phyloP scores from a whole-genome alignment of 2,113 vertebrate species.

The Myotis yumanensis region DNA sequence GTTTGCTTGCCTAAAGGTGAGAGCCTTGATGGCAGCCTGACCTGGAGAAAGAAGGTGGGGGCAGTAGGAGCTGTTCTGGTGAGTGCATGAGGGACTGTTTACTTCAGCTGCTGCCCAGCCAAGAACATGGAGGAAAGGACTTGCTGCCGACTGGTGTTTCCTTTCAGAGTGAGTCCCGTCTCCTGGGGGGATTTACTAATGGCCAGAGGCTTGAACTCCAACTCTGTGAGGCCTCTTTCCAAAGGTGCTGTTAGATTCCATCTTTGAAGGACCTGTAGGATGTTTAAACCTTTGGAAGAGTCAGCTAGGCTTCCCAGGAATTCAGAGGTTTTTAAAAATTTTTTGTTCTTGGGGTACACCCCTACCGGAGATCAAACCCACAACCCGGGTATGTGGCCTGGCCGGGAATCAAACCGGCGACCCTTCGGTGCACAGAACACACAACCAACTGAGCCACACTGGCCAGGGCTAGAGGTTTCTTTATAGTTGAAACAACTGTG shows the following conservation, averaged over 20 bases:
- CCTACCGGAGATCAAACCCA: not conserved
- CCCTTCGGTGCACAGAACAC: not conserved
- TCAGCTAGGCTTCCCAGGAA: not conserved
- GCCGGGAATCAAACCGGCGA: not conserved
- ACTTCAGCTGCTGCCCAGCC: not conserved
- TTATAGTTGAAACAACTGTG: not conserved
- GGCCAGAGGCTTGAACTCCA: not conserved
- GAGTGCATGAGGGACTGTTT: too few relatives aligned
- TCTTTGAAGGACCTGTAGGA: not conserved
- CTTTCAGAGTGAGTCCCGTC: not conserved
- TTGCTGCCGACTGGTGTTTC: not conserved
- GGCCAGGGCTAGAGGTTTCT: not conserved
- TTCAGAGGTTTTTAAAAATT: not conserved
- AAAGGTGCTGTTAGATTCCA: not conserved
- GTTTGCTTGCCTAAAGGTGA: not conserved
- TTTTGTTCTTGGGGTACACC: too few relatives aligned
- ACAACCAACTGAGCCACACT: not conserved
- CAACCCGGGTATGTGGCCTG: not conserved
- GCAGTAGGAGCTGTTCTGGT: too few relatives aligned
- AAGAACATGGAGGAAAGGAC: not conserved
- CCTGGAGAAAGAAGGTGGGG: accelerated
- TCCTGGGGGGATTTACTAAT: not conserved
- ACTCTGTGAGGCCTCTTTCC: not conserved
- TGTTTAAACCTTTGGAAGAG: not conserved
- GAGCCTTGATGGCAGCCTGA: not conserved